These are phyloP conservation scores for Nematostella vectensis DNA, from an alignment of 92 coral and sea anemone genomes.

Conservation along the genomic window DNA sequence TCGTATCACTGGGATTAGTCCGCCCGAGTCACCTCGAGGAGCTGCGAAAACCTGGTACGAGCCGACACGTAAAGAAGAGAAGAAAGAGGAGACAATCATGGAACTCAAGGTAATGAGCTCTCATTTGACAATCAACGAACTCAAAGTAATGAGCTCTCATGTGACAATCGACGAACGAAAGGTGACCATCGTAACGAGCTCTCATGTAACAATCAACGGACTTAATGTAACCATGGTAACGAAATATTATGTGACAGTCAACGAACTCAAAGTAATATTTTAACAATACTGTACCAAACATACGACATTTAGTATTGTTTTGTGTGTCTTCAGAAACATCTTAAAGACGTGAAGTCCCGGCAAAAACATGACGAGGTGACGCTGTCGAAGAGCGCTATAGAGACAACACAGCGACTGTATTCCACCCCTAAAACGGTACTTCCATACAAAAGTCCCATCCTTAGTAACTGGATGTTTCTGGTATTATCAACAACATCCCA, in stretches of 20 bases:
- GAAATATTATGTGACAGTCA: neutral
- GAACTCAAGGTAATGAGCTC: conserved; percentile 55
- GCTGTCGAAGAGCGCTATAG: conserved; percentile 52
- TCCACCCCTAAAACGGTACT: conserved; percentile 73
- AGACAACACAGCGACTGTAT: conserved; percentile 60
- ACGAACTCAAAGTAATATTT: neutral
- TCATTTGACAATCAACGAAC: neutral
- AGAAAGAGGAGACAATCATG: conserved; percentile 73
- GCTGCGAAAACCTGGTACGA: conserved; percentile 61
- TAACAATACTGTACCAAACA: too few relatives aligned
- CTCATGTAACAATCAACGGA: neutral
- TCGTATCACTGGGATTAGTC: conserved; percentile 55
- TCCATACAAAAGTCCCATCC: too few relatives aligned
- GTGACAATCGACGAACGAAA: neutral
- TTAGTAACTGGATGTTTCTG: too few relatives aligned
- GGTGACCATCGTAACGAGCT: neutral
- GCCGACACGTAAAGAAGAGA: conserved; percentile 72
- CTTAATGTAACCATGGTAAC: neutral
- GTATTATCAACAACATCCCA: too few relatives aligned
- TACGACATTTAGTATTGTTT: too few relatives aligned
- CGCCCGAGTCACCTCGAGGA: conserved; percentile 49
- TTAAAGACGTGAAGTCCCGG: conserved; percentile 66
- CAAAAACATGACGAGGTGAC: conserved; percentile 56
- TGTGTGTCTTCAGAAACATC: conserved; percentile 79
- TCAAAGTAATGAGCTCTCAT: neutral